A percentile compares a stretch with the other conserved stretches of the same genome.
phyloP scores from a whole-genome alignment of 2,797 vertebrate genomes.

The Capromys pilorides region DNA sequence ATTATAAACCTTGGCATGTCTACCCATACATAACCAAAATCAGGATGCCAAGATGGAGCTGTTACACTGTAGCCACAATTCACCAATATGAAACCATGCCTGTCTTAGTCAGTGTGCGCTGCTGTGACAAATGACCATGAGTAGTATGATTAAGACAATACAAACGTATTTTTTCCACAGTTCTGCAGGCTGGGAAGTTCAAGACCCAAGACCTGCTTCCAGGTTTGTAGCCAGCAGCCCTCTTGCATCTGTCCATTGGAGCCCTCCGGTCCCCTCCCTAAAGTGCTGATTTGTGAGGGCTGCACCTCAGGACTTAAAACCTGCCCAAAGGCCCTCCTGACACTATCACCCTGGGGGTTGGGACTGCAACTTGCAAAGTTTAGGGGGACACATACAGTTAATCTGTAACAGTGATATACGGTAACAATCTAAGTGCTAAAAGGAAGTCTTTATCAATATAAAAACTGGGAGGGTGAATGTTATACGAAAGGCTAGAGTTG shows the following conservation, averaged over 20 bases:
- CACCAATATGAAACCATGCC: slow-evolving; percentile 29
- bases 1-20: slow-evolving; percentile 22
- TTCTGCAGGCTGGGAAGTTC: not conserved
- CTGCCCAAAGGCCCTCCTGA: no score
- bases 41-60: slow-evolving; percentile 19
- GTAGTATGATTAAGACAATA: not conserved
- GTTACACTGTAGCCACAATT: slow-evolving; percentile 5
- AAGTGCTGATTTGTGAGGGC: not conserved
- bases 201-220: not conserved
- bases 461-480: slow-evolving; percentile 5
- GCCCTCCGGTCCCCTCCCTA: not conserved
- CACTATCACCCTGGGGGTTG: no score
- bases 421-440: not conserved
- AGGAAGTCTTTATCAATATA: slow-evolving; percentile 40
- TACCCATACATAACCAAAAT: slow-evolving; percentile 46
- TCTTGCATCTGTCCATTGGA: not conserved
- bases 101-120: not conserved
- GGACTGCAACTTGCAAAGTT: not conserved
- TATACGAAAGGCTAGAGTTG: slow-evolving; percentile 21
- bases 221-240: not conserved
- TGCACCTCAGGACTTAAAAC: not conserved
- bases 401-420: not conserved
- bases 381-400: not conserved
- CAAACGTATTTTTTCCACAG: not conserved
- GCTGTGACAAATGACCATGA: not conserved